Base-by-base conservation (phyloP, 1,140 invertebrate species). In the Mycetomoellerius zeteki region DNA sequence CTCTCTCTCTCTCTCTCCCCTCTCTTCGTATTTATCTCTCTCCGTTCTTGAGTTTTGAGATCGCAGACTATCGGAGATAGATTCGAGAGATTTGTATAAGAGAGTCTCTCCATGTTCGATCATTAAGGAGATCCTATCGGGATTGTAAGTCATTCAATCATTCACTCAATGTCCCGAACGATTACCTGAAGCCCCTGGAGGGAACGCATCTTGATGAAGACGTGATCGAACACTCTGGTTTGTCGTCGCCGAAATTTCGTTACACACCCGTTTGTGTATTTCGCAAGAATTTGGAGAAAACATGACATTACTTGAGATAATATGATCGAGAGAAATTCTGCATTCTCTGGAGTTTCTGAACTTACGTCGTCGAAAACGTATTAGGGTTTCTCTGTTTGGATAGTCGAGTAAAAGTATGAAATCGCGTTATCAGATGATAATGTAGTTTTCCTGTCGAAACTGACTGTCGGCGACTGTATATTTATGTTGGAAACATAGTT, bases 101-200 rank as follows among this genome's bases (percentile, higher is more conserved):
- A 92, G 91, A 93, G 92, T 94, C 27, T 92, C 91, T 92, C 91
- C 94, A 89, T 94, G 94, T 94, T 91, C 90, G 91, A 94, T 94
- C 94, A 94, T 95, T 94, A 94, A 93, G 88, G 90, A 94, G 94
- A 95, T 95, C 81, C 88, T 94, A 94, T 95, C 93, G 81, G 78
- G 76, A 92, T 90, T 94, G 91, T 93, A 94, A 94, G 93, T 94
- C 91, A 94, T 89, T 94, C 92, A 92, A 87, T 92, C 91, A 89
- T 87, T 90, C 88, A 86, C 75, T 91, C 91, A 89, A 92, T 92
- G 88, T 84, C 89, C 90, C 75, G 73, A 62, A 88, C 88, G 91
- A 93, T 93, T 92, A 91, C 77, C 87, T n/a, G n/a, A n/a, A n/a
- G n/a, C n/a, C n/a, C n/a, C n/a, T 81, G 87, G 82, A 90, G 92